phyloP scores from a whole-genome alignment of 2,797 vertebrate genomes.

The Poecile montanus region DNA sequence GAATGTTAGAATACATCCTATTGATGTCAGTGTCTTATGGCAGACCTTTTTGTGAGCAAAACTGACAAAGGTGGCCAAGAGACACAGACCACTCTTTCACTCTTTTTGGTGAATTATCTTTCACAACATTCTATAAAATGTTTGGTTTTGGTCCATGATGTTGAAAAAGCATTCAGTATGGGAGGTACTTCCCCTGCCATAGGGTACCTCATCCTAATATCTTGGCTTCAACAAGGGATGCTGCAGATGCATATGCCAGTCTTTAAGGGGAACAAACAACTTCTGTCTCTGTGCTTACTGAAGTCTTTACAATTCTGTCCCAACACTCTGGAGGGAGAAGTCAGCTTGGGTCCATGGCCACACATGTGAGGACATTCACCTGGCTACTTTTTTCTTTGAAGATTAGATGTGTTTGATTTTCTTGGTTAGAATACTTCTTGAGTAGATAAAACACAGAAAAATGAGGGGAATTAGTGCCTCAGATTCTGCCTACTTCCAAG shows the following conservation, averaged over 20 bases:
- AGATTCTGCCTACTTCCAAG: not conserved
- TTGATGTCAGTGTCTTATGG: not conserved
- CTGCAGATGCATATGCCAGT: not conserved
- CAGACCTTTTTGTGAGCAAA: not conserved
- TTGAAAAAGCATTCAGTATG: not conserved
- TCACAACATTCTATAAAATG: not conserved
- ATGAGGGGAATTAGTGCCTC: not conserved
- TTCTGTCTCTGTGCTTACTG: not conserved
- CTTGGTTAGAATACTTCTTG: not conserved
- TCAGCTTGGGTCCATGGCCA: not conserved
- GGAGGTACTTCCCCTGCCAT: not conserved
- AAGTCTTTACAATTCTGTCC: not conserved
- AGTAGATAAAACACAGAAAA: not conserved
- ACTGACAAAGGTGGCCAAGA: not conserved
- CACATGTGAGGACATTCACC: not conserved
- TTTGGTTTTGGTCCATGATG: not conserved
- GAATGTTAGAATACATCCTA: not conserved
- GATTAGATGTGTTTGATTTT: not conserved
- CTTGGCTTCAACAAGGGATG: not conserved
- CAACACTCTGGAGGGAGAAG: not conserved
- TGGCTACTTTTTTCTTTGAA: not conserved
- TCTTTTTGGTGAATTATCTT: not conserved
- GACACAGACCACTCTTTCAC: not conserved
- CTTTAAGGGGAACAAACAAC: not conserved
- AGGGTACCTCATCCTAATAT: not conserved